Evolutionary conservation across 2,888 invertebrate genomes (phyloP).

Genomic region (Prosapia bicincta): DNA sequence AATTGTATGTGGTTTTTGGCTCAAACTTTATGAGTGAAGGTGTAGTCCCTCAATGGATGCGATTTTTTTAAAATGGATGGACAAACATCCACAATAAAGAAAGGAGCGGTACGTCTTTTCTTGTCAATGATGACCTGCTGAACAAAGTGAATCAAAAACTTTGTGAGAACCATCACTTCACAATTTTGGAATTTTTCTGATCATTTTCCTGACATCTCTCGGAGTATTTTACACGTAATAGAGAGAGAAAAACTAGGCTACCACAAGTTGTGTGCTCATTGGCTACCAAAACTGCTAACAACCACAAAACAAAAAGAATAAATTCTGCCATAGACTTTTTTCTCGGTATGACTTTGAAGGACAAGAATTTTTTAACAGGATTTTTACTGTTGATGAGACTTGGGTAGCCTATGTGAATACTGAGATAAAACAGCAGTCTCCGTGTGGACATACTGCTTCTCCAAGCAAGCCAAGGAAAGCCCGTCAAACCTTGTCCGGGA

Average conservation of each 20-base stretch:
- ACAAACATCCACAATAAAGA: neutral
- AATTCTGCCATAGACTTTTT: no score
- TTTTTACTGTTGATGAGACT: no score
- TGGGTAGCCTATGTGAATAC: no score
- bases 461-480: no score
- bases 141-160: neutral
- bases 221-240: neutral
- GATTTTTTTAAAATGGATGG: neutral
- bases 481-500: no score
- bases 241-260: neutral
- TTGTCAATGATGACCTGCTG: neutral
- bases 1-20: neutral
- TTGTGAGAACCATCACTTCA: neutral
- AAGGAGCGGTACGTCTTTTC: neutral
- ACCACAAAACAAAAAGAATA: neutral
- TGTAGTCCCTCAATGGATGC: neutral
- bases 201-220: neutral
- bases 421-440: no score
- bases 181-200: constrained; percentile 4
- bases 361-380: no score
- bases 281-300: neutral
- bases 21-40: constrained; percentile 2
- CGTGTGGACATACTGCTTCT: no score
- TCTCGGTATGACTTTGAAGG: no score
- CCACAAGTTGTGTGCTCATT: neutral